Evolutionary conservation across 2,888 invertebrate genomes (phyloP).

Genomic region (Scaptomyza polygonia): DNA sequence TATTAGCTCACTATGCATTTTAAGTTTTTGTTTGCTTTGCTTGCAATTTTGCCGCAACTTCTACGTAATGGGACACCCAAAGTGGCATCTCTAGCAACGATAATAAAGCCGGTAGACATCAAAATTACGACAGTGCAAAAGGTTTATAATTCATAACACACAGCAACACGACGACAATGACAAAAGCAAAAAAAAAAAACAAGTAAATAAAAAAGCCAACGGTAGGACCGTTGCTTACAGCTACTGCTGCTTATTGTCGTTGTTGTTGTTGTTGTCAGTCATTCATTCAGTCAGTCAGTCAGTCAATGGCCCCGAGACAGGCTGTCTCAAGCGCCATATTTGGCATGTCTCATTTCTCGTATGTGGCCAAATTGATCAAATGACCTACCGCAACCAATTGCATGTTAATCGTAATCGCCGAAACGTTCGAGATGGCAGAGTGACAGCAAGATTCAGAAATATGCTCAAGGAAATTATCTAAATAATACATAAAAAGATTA

Average conservation of each 20-base stretch:
- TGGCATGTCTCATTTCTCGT: constrained; percentile 29
- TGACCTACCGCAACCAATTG: constrained; percentile 57
- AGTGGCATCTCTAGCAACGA: constrained; percentile 33
- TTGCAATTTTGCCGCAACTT: constrained; percentile 13
- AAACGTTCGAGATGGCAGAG: not conserved
- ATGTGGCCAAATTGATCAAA: constrained; percentile 37
- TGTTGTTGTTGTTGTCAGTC: constrained; percentile 24
- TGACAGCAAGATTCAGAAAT: not conserved
- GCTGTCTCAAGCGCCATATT: constrained; percentile 51
- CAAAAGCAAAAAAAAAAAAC: constrained; percentile 6
- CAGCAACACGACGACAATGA: constrained; percentile 23
- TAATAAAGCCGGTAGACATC: constrained; percentile 41
- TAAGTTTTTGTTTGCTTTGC: constrained; percentile 15
- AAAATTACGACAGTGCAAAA: constrained; percentile 28
- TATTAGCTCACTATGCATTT: constrained; percentile 10
- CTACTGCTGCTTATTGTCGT: not conserved
- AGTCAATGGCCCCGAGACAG: constrained; percentile 43
- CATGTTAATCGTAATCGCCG: constrained; percentile 36
- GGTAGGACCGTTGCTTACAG: not conserved
- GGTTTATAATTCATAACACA: constrained; percentile 56
- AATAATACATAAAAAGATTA: not conserved
- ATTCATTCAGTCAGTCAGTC: too few relatives aligned
- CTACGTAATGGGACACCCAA: constrained; percentile 42
- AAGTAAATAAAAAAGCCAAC: constrained; percentile 20
- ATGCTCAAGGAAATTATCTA: not conserved